A percentile compares a stretch with the other conserved stretches of the same genome.
Conservation (phyloP, 2,888 invertebrate genomes). For the Pecten maximus region DNA sequence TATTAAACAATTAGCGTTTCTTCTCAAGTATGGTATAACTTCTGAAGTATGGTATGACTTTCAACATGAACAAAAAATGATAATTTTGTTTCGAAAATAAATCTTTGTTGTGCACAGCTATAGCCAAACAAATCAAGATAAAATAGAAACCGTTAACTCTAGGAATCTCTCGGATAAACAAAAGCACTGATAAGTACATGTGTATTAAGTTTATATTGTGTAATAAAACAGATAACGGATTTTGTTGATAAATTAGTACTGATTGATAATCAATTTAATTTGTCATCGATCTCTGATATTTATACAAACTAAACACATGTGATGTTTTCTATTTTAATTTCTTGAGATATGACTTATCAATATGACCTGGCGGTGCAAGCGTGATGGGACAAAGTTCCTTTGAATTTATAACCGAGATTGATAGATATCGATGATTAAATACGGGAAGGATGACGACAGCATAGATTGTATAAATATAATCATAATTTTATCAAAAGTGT, state of each 20-base stretch:
- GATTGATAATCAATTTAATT: conserved; percentile 6
- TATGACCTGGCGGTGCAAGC: neutral
- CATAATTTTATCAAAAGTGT: neutral
- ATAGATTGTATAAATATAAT: conserved; percentile 12
- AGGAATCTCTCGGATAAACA: too few species aligned
- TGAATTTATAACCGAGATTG: neutral
- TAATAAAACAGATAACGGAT: neutral
- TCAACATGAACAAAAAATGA: too few species aligned
- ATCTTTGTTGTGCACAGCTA: too few species aligned
- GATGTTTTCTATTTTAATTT: conserved; percentile 28
- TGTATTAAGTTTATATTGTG: neutral
- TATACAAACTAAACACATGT: neutral
- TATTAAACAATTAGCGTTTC: too few species aligned
- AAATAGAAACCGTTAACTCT: too few species aligned
- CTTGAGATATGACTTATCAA: conserved; percentile 26
- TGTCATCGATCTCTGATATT: neutral
- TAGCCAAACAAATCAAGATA: too few species aligned
- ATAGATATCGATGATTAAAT: neutral
- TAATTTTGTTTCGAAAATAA: too few species aligned
- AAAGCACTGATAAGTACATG: too few species aligned
- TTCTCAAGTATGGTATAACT: too few species aligned
- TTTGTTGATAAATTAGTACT: neutral
- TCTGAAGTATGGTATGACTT: too few species aligned
- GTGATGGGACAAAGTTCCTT: conserved; percentile 22
- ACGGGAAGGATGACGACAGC: neutral